Evolutionary conservation across 2,888 invertebrate species (phyloP), one percentile per base, ranked within the genome.

Genomic region (Trachelus tabidus): DNA sequence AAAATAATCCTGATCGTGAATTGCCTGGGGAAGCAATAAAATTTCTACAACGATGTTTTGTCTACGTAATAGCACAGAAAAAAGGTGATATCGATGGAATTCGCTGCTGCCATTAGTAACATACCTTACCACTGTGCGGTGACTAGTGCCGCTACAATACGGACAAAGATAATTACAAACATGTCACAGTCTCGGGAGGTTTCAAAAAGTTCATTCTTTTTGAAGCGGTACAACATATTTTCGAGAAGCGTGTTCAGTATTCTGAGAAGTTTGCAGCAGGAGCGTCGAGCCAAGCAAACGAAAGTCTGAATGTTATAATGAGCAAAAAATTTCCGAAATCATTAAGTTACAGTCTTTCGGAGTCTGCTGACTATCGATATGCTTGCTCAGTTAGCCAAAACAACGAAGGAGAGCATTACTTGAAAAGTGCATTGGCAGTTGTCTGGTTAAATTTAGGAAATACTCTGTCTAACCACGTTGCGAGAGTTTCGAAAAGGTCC

Each of bases 281-380:
- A 33, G 83, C 81, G 1, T 83, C 80, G 4, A 80, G 75, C 34
- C 80, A 83, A 40, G 81, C 79, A 30, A 83, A 83, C 69, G 79
- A 83, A 77, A 83, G 81, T 75, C 75, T 82, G 12, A 83, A 82
- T 73, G 68, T 31, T 12, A 73, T 78, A 23, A 81, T 81, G 78
- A 56, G 78, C 12, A 80, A 76, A n/a, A 80, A 81, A 80, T 78
- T 79, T 30, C 80, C 83, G 4, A 83, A 83, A 79, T 69, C 78
- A 12, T 40, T 76, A n/a, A 81, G 79, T 68, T 82, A 83, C 75
- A 79, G 80, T 56, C 33, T 69, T 11, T 68, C 73, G 23, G 82
- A 80, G 73, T 83, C 81, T 12, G 69, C 79, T 34, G 80, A 82
- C 34, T 82, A 73, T 75, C 69, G 80, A 37, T 81, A 75, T 76